Evolutionary conservation across 37 sponge, comb jelly and placozoan species (phyloP).

Genomic region (Chondrosia reniformis): DNA sequence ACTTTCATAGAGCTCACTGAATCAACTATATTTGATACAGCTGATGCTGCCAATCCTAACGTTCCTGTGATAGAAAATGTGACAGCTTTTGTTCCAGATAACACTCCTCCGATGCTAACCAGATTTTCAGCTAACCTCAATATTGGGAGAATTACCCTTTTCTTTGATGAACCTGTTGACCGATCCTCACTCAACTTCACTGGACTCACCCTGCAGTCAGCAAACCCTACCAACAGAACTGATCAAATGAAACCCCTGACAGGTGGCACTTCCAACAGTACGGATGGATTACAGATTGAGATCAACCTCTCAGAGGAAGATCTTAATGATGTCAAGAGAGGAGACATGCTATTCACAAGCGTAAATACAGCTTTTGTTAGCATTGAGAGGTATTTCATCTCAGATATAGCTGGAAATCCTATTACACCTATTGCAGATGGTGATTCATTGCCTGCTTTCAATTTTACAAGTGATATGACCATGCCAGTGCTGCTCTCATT

Average conservation of each 20-base stretch:
- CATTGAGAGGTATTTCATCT: constrained; percentile 53
- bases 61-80: constrained; percentile 1
- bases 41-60: constrained; percentile 58
- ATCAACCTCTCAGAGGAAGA: constrained; percentile 47
- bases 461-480: constrained; percentile 60
- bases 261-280: constrained; percentile 64
- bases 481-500: constrained; percentile 61
- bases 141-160: constrained; percentile 45
- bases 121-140: constrained; percentile 70
- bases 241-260: constrained; percentile 43
- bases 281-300: constrained; percentile 62
- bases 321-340: constrained; percentile 77
- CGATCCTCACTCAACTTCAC: constrained; percentile 52
- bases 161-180: constrained; percentile 91
- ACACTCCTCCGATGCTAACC: constrained; percentile 42
- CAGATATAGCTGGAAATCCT: constrained; percentile 81
- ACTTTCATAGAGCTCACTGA: constrained; percentile 51
- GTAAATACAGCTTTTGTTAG: constrained; percentile 54
- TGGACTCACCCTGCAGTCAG: constrained; percentile 59
- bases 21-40: constrained; percentile 60
- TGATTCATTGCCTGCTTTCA: constrained; percentile 48
- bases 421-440: constrained; percentile 61
- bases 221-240: constrained; percentile 18
- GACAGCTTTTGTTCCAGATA: constrained; percentile 47
- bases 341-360: constrained; percentile 51